Conservation (phyloP, 2,797 vertebrate genomes). For the Synanceia verrucosa region DNA sequence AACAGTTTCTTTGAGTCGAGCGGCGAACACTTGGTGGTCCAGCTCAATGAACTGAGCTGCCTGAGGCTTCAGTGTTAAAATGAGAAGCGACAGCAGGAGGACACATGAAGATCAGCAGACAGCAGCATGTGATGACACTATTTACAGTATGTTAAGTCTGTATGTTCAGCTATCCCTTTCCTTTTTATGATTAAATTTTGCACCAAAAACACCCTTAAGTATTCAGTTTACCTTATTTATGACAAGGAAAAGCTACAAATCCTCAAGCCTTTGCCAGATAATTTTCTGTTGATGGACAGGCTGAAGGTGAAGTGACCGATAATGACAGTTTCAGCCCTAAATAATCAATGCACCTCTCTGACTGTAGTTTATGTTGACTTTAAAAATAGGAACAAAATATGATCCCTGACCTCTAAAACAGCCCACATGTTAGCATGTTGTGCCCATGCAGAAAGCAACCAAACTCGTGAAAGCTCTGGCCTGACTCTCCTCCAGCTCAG, state of each 20-base stretch:
- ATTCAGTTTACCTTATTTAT: no score
- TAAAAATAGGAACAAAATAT: neutral
- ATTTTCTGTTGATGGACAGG: no score
- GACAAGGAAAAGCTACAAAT: no score
- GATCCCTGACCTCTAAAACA: neutral
- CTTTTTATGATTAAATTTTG: neutral
- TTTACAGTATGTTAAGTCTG: neutral
- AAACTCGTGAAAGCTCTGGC: neutral
- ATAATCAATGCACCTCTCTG: no score
- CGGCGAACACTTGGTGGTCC: neutral
- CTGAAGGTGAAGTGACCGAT: no score
- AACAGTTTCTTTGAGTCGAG: neutral
- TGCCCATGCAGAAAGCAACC: neutral
- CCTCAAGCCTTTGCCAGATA: no score
- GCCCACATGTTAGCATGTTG: neutral
- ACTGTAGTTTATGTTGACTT: no score
- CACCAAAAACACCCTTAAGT: no score
- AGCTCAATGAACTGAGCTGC: neutral
- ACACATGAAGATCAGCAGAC: constrained; percentile 47
- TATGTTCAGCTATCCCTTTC: neutral
- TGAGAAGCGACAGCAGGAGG: constrained; percentile 14
- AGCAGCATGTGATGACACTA: neutral
- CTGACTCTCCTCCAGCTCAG: constrained; percentile 21
- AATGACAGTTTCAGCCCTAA: no score
- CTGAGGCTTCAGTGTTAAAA: constrained; percentile 48